Evolutionary conservation across 2,888 invertebrate genomes (phyloP).

Genomic region (Lutraria lutraria): DNA sequence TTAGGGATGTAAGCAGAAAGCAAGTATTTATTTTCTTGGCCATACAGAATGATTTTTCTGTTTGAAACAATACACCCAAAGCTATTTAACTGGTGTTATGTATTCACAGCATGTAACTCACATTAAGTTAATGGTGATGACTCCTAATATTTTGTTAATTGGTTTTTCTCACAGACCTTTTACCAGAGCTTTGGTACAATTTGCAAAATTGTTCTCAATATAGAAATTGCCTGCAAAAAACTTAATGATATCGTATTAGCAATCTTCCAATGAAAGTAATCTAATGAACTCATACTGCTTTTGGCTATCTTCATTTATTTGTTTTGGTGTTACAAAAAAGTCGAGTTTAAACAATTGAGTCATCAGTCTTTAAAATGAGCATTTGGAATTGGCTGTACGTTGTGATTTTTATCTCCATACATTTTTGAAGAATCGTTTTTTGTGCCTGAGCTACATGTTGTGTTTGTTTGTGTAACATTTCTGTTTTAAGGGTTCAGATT

Average conservation of each 20-base stretch:
- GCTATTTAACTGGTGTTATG: no score
- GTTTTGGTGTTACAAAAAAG: not conserved
- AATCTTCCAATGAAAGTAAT: not conserved
- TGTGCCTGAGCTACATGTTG: no score
- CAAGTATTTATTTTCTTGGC: no score
- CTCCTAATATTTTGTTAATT: not conserved
- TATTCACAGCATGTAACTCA: no score
- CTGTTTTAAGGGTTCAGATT: no score
- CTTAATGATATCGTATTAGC: not conserved
- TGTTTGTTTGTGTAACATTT: no score
- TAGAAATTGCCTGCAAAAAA: not conserved
- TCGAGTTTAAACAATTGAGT: not conserved
- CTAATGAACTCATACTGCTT: not conserved
- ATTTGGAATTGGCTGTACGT: no score
- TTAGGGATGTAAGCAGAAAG: no score
- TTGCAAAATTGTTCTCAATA: not conserved
- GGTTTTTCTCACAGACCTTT: not conserved
- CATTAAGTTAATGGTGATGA: not conserved
- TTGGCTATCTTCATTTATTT: not conserved
- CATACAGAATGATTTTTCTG: no score
- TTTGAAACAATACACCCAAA: no score
- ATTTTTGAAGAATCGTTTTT: no score
- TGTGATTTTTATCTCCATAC: no score
- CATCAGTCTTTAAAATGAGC: not conserved
- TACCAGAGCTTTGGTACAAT: not conserved